Percentiles rank a stretch among this genome's conserved stretches.
Conservation (phyloP, 1,140 invertebrate genomes). For the Contarinia nasturtii region DNA sequence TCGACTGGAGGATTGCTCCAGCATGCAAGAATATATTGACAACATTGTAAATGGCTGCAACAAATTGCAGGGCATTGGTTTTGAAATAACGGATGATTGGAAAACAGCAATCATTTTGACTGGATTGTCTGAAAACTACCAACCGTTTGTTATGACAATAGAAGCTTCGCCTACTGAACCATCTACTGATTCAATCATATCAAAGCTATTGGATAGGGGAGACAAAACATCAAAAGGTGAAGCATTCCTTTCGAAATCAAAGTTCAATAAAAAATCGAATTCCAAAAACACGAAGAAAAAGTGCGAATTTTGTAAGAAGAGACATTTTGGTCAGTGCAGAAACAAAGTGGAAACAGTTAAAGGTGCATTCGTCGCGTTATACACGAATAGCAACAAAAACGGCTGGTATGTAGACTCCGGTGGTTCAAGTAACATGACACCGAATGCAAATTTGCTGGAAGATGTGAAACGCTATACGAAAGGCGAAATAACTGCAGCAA, state of each 20-base stretch:
- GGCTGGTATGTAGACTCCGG: constrained; percentile 13
- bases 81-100: constrained; percentile 13
- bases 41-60: constrained; percentile 7
- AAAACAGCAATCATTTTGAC: constrained; percentile 16
- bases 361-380: too few species aligned
- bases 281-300: constrained; percentile 5
- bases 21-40: constrained; percentile 18
- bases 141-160: constrained; percentile 21
- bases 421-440: constrained; percentile 9
- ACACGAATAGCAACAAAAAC: too few species aligned
- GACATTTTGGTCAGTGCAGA: too few species aligned
- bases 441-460: constrained; percentile 7
- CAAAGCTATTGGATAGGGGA: constrained; percentile 12
- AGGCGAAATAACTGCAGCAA: constrained; percentile 15
- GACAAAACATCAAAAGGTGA: constrained; percentile 1
- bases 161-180: constrained; percentile 8
- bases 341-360: too few species aligned
- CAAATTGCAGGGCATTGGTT: neutral
- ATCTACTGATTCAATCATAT: constrained; percentile 9
- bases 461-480: constrained; percentile 3
- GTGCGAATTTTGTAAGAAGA: too few species aligned
- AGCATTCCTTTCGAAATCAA: neutral
- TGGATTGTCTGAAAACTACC: constrained; percentile 16
- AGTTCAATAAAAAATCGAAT: constrained; percentile 7
- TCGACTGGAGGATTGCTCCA: constrained; percentile 10